These are phyloP conservation scores for Campylomormyrus tamandua DNA, from an alignment of 2,113 vertebrate species.

Conservation along the genomic window DNA sequence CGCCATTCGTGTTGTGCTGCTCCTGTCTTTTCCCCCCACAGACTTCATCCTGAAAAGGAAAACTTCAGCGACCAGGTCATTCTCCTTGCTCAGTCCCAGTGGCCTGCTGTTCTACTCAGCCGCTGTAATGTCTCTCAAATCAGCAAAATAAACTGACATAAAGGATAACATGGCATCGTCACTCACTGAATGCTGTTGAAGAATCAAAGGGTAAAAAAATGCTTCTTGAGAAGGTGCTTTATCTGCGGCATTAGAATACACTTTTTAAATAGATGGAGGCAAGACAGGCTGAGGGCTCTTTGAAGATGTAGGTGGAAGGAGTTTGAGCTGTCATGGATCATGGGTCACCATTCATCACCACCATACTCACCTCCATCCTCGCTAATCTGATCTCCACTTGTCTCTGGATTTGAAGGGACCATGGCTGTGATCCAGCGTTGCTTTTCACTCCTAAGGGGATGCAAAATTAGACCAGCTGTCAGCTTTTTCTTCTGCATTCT, in stretches of 20 bases:
- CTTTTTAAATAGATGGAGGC: neutral
- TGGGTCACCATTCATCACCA: neutral
- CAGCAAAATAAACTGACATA: neutral
- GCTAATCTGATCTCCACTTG: slow-evolving; percentile 60
- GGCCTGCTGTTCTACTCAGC: neutral
- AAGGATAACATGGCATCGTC: neutral
- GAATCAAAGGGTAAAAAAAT: neutral
- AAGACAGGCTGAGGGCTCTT: neutral
- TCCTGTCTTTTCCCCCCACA: neutral
- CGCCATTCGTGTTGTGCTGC: neutral
- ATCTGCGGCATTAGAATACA: neutral
- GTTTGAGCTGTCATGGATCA: neutral
- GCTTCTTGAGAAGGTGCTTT: neutral
- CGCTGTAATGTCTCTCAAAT: neutral
- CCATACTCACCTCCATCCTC: slow-evolving; percentile 69
- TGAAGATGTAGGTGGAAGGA: neutral
- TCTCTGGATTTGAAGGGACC: slow-evolving; percentile 63
- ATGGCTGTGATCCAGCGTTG: slow-evolving; percentile 84
- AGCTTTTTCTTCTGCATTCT: neutral
- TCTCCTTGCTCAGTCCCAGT: neutral
- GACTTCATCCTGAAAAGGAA: neutral
- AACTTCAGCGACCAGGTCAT: neutral
- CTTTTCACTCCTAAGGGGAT: slow-evolving; percentile 69
- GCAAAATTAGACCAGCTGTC: neutral
- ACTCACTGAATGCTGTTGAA: neutral